Evolutionary conservation across 2,113 vertebrate genomes (phyloP), one percentile per base, ranked within the genome.

Genomic region (Tyto alba): DNA sequence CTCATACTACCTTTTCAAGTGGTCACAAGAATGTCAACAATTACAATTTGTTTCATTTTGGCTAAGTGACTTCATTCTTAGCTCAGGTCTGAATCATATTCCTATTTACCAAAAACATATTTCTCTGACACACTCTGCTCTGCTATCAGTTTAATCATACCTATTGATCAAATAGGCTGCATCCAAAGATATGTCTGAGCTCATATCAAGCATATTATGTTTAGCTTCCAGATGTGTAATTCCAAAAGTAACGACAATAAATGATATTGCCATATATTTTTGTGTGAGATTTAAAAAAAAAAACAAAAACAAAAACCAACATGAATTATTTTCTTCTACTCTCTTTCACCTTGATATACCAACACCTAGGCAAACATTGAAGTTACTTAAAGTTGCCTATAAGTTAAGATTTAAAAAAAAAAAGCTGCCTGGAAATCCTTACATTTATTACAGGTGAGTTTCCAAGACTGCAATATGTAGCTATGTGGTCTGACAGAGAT

Each of bases 341-440:
- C 16, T 72, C 9, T 75, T 85, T 71, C 34, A 52, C 18, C 22
- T 64, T 75, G 43, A 36, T 38, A 19, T 17, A 47, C 47, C 30
- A 68, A 71, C 25, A 56, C 3, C 14, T 43, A 56, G 11, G 20
- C 16, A 85, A 90, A 81, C 9, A 55, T 25, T n/a, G 30, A 84
- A 73, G 59, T 57, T 62, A 59, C 29, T 69, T 7, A 27, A 91
- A 69, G 53, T 36, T 88, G 30, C 23, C 34, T 59, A 1, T 52
- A 48, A 47, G 11, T 21, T 16, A 13, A 0, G 0, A 6, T n/a
- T 38, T 26, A 11, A 1, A 66, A 73, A 11, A 1, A 66, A 73
- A 83, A 52, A n/a, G 2, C 16, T 72, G 53, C 50, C 59, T 74
- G n/a, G 11, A 88, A 85, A 82, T 36, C 30, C n/a, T 90, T 38